Evolutionary conservation across 2,888 invertebrate species (phyloP), one percentile per base, ranked within the genome.

Genomic region (Trissoscelio sp.): DNA sequence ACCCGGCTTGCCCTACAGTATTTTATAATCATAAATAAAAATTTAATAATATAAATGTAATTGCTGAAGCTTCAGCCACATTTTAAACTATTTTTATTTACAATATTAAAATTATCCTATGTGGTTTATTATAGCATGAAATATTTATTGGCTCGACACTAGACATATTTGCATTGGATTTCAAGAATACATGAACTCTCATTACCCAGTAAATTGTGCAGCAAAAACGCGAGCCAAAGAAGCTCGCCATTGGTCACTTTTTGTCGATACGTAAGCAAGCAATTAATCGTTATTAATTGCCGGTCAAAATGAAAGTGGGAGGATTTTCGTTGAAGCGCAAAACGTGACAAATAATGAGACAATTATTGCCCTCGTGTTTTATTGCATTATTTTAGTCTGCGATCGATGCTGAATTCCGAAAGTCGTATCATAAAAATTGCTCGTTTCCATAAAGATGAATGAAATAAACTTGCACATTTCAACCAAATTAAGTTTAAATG

Each of bases 401-500:
- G 55, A 55, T 55, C 55, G 57, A 20, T 2, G 42, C 14, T 9
- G 16, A 16, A 42, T 20, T 44, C 9, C 18, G 4, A 37, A 37
- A 14, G 34, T 39, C 39, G 14, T n/a, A 39, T 39, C 14, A 39
- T 39, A 39, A 39, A 39, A 12, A 39, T 12, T 6, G 6, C 2
- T 39, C 28, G 1, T 6, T 12, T 39, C 39, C n/a, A 14, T 14
- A 39, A 39, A 12, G 39, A 37, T 9, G 28, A 55, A 57, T 22
- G 22, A 46, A 62, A 55, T 58, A 39, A 48, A 67, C 66, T 75
- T 67, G 12, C 6, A 58, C 18, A n/a, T 67, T 51, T 53, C 42
- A 44, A 22, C 7, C 24, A 53, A 77, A 77, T 69, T 24, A 77
- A 62, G 77, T 77, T 75, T 75, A 67, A 75, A 75, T 60, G 67